phyloP scores from a whole-genome alignment of 2,888 invertebrate species.

The Bombylius discolor region DNA sequence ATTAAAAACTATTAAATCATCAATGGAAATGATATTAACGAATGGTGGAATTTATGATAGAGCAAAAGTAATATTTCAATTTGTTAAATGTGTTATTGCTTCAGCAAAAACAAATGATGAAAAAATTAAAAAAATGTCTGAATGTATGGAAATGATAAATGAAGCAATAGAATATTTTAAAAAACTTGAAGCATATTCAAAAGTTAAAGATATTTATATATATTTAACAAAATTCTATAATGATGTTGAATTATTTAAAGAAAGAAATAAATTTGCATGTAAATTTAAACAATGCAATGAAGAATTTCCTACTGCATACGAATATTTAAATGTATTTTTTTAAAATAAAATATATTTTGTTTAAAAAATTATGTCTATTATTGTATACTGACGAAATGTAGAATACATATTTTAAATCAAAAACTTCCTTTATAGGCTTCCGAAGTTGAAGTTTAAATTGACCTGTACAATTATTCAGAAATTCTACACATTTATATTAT shows the following conservation, averaged over 20 bases:
- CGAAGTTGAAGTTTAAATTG: too few relatives aligned
- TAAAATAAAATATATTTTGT: conserved; percentile 7
- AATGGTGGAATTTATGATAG: conserved; percentile 73
- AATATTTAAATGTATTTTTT: conserved; percentile 29
- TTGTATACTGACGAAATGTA: neutral
- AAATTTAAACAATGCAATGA: conserved; percentile 67
- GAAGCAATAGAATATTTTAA: conserved; percentile 56
- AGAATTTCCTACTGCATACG: conserved; percentile 45
- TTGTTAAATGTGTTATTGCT: conserved; percentile 66
- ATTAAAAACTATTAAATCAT: conserved; percentile 51
- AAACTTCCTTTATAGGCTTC: too few relatives aligned
- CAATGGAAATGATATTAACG: conserved; percentile 57
- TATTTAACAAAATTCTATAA: conserved; percentile 56
- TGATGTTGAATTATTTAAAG: conserved; percentile 52
- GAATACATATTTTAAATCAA: too few relatives aligned
- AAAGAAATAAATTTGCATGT: conserved; percentile 70
- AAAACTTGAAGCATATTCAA: conserved; percentile 61
- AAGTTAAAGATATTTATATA: conserved; percentile 49
- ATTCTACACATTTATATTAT: too few relatives aligned
- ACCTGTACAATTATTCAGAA: too few relatives aligned
- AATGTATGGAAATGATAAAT: conserved; percentile 42
- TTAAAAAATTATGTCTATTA: neutral
- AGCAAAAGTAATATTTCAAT: conserved; percentile 60
- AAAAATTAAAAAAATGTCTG: conserved; percentile 37
- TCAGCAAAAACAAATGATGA: conserved; percentile 41